Base-by-base conservation (phyloP, 2,113 vertebrate genomes). In the Xyliphius kryptos region DNA sequence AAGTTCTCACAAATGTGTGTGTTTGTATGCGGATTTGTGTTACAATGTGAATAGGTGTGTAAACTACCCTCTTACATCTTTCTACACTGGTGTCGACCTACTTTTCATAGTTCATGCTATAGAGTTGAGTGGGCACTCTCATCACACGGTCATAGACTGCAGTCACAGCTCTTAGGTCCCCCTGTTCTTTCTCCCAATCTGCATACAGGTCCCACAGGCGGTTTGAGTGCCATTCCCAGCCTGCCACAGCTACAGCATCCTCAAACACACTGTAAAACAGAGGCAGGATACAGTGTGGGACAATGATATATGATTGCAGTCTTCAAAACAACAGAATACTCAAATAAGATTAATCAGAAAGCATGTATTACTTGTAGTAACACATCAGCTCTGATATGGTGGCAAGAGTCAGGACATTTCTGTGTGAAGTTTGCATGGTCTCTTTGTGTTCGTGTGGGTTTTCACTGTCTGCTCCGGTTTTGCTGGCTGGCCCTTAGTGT, bases 191-290 rank as follows among this genome's bases (percentile, higher is more conserved):
- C 75, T 93, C 89, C 89, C 90, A 92, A 22, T 90, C 87, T 1
- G 86, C 73, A 3, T 89, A 92, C 3, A 90, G 77, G 56, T 89
- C 89, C 91, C 91, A 93, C 3, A 93, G 83, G 0, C 88, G 81
- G 68, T 93, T 90, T 0, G 91, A 92, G 47, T 89, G 88, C 78
- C 91, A 93, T 61, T 93, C 91, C 73, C 88, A 74, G 7, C 91
- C 91, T 0, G 88, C 86, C 0, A 87, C 83, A 0, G 21, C 64
- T n/a, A 91, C 65, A 0, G 88, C 88, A 0, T 88, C 79, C 73
- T 90, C 87, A 67, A 92, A 91, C 6, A 86, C 85, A 1, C 91
- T 92, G 76, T n/a, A 9, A 1, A 9, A 66, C 47, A 66, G 38
- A 50, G n/a, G 17, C 10, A 32, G 4, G n/a, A n/a, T n/a, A n/a